Evolutionary conservation across 2,888 invertebrate genomes (phyloP).

Genomic region (Chorisops tibialis): DNA sequence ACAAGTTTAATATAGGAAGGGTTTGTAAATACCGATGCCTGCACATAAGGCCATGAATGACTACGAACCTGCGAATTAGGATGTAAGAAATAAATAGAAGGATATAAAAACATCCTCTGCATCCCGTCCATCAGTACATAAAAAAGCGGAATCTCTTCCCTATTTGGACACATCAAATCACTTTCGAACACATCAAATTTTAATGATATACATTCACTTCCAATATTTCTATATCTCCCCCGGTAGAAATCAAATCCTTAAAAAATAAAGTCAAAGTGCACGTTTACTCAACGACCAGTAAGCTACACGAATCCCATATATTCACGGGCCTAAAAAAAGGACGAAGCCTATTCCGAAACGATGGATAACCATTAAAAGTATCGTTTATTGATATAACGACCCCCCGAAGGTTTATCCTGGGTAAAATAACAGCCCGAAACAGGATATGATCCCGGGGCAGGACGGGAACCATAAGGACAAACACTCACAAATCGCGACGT

Average conservation of each 20-base stretch:
- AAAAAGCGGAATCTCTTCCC: not conserved
- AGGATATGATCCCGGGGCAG: conserved; percentile 16
- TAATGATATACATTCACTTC: conserved; percentile 7
- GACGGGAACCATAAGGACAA: conserved; percentile 21
- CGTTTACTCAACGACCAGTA: conserved; percentile 14
- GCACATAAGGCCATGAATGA: no score
- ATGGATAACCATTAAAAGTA: conserved; percentile 29
- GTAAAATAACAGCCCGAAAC: conserved; percentile 25
- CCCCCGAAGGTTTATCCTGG: conserved; percentile 24
- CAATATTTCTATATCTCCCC: not conserved
- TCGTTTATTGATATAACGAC: conserved; percentile 30
- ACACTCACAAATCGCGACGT: conserved; percentile 30
- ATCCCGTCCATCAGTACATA: no score
- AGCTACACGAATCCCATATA: not conserved
- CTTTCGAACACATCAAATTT: conserved; percentile 17
- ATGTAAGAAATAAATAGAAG: no score
- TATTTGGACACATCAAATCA: conserved; percentile 17
- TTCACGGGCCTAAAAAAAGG: not conserved
- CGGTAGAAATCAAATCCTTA: conserved; percentile 18
- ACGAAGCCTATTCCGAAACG: conserved; percentile 22
- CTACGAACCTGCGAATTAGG: no score
- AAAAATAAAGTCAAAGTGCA: conserved; percentile 16
- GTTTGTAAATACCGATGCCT: no score
- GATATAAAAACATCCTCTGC: no score
- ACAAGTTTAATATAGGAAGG: no score